Conservation (phyloP, 1,140 invertebrate genomes). For the Mesaphorura yosii region DNA sequence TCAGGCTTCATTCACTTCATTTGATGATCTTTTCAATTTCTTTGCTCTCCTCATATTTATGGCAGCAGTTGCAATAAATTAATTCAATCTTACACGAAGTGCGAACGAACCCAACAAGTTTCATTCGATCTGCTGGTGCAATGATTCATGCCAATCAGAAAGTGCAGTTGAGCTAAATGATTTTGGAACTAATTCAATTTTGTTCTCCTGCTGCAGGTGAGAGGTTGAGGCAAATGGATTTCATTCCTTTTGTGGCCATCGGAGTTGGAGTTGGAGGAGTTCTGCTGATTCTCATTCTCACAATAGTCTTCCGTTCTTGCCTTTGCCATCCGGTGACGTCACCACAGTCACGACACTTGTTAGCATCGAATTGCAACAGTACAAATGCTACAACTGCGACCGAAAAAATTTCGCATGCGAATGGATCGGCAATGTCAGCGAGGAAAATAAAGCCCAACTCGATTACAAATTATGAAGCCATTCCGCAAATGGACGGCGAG, state of each 20-base stretch:
- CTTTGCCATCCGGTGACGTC: conserved; percentile 10
- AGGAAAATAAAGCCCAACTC: conserved; percentile 10
- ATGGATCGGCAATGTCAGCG: background rate
- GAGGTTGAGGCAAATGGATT: conserved; percentile 26
- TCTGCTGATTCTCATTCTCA: conserved; percentile 22
- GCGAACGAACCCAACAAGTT: too few relatives aligned
- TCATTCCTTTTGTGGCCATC: conserved; percentile 29
- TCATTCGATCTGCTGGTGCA: too few relatives aligned
- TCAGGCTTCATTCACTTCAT: too few relatives aligned
- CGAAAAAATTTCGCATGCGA: conserved; percentile 17
- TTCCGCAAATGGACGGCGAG: conserved; percentile 25
- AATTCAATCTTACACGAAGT: too few relatives aligned
- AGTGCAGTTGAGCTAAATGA: too few relatives aligned
- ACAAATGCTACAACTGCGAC: background rate
- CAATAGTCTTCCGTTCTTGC: conserved; percentile 27
- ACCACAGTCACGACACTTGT: conserved; percentile 4
- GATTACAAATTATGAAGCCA: conserved; percentile 13
- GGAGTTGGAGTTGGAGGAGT: conserved; percentile 26
- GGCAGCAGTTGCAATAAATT: too few relatives aligned
- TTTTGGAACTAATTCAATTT: too few relatives aligned
- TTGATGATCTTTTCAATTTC: too few relatives aligned
- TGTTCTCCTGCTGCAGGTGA: conserved; percentile 27
- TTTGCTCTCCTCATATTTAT: too few relatives aligned
- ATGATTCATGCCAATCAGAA: too few relatives aligned
- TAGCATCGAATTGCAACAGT: background rate